Base-by-base conservation (phyloP, 2,797 vertebrate genomes). In the Sebastes kiyomatsui region DNA sequence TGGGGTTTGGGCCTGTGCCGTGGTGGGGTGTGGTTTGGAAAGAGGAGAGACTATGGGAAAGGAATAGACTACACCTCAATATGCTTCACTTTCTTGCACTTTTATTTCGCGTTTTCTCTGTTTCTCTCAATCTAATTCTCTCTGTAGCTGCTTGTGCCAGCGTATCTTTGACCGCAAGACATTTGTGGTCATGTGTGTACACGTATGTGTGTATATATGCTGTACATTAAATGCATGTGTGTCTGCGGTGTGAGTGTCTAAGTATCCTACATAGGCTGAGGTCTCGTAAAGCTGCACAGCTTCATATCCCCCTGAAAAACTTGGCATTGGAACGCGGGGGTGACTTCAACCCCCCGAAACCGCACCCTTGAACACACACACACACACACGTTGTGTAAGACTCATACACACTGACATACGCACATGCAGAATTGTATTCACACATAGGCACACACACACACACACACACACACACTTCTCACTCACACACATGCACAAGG, bases 21-120 rank as follows among this genome's bases (percentile, higher is more conserved):
- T 58, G 83, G 58, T 33, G 87, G 93, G 93, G 94, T 93, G 94
- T 93, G 93, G 94, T 94, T 94, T 94, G 91, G 90, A 94, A 87
- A 81, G 84, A 90, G 80, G 67, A 87, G 84, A 82, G 84, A 85
- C 83, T 80, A 72, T 85, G 80, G 83, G 87, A 90, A 89, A 75
- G 74, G 83, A 88, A 84, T 69, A 56, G 75, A 88, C 90, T 90
- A 77, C 80, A 90, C 88, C 91, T 93, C 88, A 71, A 83, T 85
- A 89, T 86, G 87, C 87, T 90, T 88, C 72, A 89, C 87, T 86
- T 90, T 92, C 77, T 77, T 82, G 77, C 69, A 77, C 77, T 82
- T 91, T 84, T 85, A 84, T 75, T 81, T 81, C 7, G 78, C 67
- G 20, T 78, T 74, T 73, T 64, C 42, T 69, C 74, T 71, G 4